Evolutionary conservation across 2,113 vertebrate genomes (phyloP).

Genomic region (Lepidothrix coronata): DNA sequence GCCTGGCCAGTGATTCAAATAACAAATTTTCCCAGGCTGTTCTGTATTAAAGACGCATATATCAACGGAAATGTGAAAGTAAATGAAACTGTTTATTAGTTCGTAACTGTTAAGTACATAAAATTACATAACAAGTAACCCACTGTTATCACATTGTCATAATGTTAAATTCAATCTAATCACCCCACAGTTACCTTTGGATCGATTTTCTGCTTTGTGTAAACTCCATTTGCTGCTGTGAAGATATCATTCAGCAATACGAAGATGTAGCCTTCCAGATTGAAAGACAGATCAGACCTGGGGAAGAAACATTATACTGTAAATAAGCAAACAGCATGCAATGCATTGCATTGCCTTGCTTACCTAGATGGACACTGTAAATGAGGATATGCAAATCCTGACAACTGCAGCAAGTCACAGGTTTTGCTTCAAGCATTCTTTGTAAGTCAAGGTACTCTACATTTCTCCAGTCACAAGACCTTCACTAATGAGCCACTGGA

Average conservation of each 20-base stretch:
- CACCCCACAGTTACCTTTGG: conserved; percentile 75
- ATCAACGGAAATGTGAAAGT: neutral
- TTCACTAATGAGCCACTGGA: neutral
- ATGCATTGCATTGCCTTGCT: neutral
- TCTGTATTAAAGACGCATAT: neutral
- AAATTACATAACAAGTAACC: neutral
- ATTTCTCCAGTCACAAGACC: neutral
- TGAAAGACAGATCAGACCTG: conserved; percentile 91
- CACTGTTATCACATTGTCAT: neutral
- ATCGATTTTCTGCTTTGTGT: conserved; percentile 89
- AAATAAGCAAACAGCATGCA: neutral
- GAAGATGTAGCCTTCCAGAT: conserved; percentile 82
- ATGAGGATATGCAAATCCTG: neutral
- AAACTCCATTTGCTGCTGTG: conserved; percentile 88
- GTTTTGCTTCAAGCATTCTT: neutral
- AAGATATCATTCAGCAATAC: conserved; percentile 90
- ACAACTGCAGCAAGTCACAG: neutral
- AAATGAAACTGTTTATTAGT: neutral
- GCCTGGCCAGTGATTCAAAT: neutral
- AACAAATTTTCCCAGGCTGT: neutral
- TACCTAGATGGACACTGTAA: neutral
- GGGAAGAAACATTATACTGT: neutral
- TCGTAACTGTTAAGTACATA: neutral
- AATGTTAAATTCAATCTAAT: neutral
- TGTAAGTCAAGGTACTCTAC: neutral